Conservation (phyloP, 1,140 invertebrate genomes). For the Telenomus remus region DNA sequence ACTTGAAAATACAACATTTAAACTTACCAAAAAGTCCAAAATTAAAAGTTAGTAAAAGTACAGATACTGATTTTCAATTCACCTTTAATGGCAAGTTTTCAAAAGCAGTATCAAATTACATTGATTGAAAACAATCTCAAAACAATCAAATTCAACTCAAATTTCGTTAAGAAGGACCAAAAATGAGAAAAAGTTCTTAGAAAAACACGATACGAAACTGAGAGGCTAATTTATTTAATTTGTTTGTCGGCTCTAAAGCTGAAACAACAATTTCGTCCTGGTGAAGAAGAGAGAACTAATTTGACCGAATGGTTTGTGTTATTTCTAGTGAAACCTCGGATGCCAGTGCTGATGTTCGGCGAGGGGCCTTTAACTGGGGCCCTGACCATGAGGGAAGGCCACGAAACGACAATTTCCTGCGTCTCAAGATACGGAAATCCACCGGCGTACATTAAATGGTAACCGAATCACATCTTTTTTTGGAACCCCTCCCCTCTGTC, state of each 20-base stretch:
- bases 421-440: constrained; percentile 90
- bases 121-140: too few species aligned
- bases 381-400: constrained; percentile 82
- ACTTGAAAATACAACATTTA: too few species aligned
- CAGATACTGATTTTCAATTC: too few species aligned
- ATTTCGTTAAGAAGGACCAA: too few species aligned
- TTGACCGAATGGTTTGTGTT: constrained; percentile 33
- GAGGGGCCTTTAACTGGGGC: constrained; percentile 79
- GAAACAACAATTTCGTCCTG: constrained; percentile 19
- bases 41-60: too few species aligned
- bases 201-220: too few species aligned
- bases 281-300: not conserved
- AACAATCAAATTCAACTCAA: too few species aligned
- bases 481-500: not conserved
- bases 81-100: too few species aligned
- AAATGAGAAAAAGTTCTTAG: too few species aligned
- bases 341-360: constrained; percentile 86
- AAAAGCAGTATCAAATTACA: too few species aligned
- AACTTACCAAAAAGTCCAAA: too few species aligned
- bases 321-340: constrained; percentile 85
- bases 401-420: constrained; percentile 86
- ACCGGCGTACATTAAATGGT: constrained; percentile 89
- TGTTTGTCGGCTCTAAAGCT: not conserved
- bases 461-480: constrained; percentile 38
- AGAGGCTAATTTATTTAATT: too few species aligned